phyloP scores from a whole-genome alignment of 1,140 invertebrate genomes.

The Panagrolaimus sp. region DNA sequence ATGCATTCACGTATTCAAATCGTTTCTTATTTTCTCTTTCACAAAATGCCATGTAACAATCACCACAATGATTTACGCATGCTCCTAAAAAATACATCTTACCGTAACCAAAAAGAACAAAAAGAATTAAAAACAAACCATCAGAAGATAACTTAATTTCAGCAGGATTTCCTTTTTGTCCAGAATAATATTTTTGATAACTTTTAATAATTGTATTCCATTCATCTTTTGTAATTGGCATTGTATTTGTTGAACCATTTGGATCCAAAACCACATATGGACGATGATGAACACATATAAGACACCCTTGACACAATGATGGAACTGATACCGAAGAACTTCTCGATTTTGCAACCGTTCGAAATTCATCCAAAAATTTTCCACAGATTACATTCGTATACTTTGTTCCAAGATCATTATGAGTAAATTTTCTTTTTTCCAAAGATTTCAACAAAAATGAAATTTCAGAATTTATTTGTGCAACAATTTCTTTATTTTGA shows the following conservation, averaged over 20 bases:
- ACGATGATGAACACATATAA: neutral
- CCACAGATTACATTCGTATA: neutral
- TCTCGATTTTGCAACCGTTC: neutral
- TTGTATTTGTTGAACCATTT: neutral
- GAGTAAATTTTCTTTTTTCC: neutral
- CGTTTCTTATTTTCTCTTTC: neutral
- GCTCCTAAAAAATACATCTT: neutral
- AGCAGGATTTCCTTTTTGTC: neutral
- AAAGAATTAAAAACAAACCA: neutral
- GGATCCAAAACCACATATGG: neutral
- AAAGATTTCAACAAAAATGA: neutral
- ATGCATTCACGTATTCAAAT: neutral
- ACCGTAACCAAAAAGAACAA: neutral
- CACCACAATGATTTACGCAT: neutral
- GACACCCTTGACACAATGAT: conserved; percentile 7
- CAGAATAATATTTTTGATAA: neutral
- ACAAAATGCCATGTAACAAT: neutral
- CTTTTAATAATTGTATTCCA: neutral
- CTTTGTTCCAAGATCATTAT: neutral
- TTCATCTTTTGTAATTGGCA: neutral
- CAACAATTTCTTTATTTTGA: neutral
- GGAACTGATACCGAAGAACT: neutral
- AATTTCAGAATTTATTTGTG: neutral
- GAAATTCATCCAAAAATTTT: conserved; percentile 3
- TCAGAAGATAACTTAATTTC: neutral